phyloP scores from a whole-genome alignment of 2,113 vertebrate species.

The Ovibos moschatus region DNA sequence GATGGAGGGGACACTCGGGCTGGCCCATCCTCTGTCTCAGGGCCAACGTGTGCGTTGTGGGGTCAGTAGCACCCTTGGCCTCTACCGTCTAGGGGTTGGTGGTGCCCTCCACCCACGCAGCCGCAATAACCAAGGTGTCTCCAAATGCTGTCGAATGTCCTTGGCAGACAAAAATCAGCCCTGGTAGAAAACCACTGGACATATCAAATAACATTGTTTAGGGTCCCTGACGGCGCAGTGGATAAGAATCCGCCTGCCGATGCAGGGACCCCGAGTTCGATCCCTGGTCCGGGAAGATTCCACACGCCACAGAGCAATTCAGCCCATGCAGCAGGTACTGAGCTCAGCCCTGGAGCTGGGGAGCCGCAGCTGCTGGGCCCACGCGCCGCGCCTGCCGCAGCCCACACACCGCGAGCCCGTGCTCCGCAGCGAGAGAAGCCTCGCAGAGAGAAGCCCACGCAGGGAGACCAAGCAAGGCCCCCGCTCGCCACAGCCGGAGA shows the following conservation, averaged over 20 bases:
- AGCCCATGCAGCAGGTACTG: neutral
- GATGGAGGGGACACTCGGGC: too few relatives aligned
- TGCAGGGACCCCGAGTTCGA: neutral
- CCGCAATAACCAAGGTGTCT: neutral
- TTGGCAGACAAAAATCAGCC: neutral
- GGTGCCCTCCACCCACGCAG: too few relatives aligned
- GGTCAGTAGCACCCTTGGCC: neutral
- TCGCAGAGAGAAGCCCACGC: neutral
- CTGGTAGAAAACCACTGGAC: neutral
- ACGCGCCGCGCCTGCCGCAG: rapidly evolving
- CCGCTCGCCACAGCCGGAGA: neutral
- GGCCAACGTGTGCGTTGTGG: rapidly evolving
- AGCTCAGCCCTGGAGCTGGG: neutral
- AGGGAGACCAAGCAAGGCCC: neutral
- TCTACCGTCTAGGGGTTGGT: neutral
- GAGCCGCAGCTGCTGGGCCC: neutral
- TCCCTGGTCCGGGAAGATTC: neutral
- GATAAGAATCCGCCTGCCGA: neutral
- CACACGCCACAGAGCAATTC: neutral
- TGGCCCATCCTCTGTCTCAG: rapidly evolving
- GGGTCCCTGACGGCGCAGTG: neutral
- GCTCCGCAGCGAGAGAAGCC: neutral
- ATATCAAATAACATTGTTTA: too few relatives aligned
- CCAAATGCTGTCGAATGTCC: neutral
- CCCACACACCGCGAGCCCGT: rapidly evolving